These are phyloP conservation scores for Melanaphis sacchari DNA, from an alignment of 1,140 invertebrate genomes.

Conservation along the genomic window DNA sequence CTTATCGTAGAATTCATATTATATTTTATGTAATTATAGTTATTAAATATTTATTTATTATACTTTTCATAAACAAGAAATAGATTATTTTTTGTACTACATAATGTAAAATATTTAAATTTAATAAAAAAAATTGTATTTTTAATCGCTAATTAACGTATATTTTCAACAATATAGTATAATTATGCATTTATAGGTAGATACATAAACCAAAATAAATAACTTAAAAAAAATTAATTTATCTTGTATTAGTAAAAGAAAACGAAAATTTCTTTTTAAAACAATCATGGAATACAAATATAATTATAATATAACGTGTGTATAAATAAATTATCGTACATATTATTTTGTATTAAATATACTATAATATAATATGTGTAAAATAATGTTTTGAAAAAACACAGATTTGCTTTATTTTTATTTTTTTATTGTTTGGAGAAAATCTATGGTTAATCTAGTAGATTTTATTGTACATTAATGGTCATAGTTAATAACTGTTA, in stretches of 20 bases:
- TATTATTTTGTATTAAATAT: not conserved
- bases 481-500: not conserved
- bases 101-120: not conserved
- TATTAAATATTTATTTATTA: not conserved
- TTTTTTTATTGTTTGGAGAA: not conserved
- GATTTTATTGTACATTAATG: not conserved
- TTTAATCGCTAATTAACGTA: too few relatives aligned
- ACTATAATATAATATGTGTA: not conserved
- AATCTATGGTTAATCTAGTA: not conserved
- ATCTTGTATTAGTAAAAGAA: not conserved
- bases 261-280: not conserved
- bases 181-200: not conserved
- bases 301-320: too few relatives aligned
- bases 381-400: not conserved
- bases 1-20: not conserved
- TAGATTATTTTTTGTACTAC: not conserved
- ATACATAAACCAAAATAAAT: not conserved
- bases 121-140: not conserved
- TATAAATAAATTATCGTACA: not conserved
- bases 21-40: not conserved
- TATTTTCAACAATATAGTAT: too few relatives aligned
- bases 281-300: not conserved
- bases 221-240: not conserved
- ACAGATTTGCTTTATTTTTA: not conserved
- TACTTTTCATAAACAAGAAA: not conserved